Percentiles rank a stretch among this genome's conserved stretches.
Conservation (phyloP, 2,888 invertebrate genomes). For the Petrolisthes cinctipes region DNA sequence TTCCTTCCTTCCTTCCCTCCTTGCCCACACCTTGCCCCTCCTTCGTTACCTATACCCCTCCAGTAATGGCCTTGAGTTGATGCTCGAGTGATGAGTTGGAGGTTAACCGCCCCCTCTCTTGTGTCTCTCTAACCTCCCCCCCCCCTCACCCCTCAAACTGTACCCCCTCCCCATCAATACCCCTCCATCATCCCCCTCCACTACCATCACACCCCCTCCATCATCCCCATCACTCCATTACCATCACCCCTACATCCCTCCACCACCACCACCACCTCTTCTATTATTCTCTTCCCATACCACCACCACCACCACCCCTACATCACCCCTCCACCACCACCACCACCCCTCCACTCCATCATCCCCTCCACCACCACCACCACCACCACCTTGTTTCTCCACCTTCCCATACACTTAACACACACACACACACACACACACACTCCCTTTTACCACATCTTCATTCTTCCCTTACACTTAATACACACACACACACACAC, state of each 20-base stretch:
- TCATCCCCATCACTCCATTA: background rate
- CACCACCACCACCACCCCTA: background rate
- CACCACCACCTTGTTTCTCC: background rate
- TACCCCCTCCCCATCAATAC: background rate
- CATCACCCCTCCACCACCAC: background rate
- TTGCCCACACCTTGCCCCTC: background rate
- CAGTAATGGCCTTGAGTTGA: background rate
- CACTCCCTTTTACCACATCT: too few species aligned
- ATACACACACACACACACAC: too few species aligned
- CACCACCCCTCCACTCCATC: background rate
- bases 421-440: too few species aligned
- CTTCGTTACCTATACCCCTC: constrained; percentile 9
- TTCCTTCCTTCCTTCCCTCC: background rate
- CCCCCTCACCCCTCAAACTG: background rate
- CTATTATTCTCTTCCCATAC: background rate
- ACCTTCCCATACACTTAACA: background rate
- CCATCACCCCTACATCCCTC: background rate
- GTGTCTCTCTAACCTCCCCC: background rate
- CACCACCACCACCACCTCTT: background rate
- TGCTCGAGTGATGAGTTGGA: background rate
- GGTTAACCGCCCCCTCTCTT: background rate
- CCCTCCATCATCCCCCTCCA: background rate
- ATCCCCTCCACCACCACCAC: background rate
- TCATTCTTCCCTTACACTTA: too few species aligned
- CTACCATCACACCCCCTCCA: background rate